Evolutionary conservation across 2,113 vertebrate genomes (phyloP).

Genomic region (Hippopotamus amphibius): DNA sequence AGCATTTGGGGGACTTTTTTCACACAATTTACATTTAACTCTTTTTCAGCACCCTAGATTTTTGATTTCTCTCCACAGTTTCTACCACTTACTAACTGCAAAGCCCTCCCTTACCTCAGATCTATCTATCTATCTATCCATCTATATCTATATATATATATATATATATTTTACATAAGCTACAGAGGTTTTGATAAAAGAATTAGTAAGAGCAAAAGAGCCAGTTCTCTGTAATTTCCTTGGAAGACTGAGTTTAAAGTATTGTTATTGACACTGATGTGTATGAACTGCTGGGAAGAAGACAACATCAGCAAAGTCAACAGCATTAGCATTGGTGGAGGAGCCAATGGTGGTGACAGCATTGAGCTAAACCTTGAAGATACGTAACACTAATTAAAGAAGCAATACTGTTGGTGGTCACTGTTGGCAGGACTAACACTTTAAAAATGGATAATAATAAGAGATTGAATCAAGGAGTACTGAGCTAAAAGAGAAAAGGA

Average conservation of each 20-base stretch:
- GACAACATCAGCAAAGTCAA: not conserved
- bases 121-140: no score
- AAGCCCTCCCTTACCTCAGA: not conserved
- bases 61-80: not conserved
- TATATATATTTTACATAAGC: no score
- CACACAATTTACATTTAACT: not conserved
- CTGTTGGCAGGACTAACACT: not conserved
- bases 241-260: not conserved
- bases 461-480: not conserved
- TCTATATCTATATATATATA: no score
- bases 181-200: not conserved
- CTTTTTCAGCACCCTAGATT: not conserved
- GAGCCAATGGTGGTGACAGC: not conserved
- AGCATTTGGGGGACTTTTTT: not conserved
- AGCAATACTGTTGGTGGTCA: not conserved
- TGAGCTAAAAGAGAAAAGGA: not conserved
- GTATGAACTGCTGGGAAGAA: not conserved
- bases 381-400: not conserved
- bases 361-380: not conserved
- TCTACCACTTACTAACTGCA: not conserved
- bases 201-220: not conserved
- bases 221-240: not conserved
- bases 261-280: not conserved
- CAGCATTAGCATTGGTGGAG: not conserved
- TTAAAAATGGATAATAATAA: not conserved